A percentile compares a stretch with the other conserved stretches of the same genome.
phyloP scores from a whole-genome alignment of 2,113 vertebrate genomes.

The Aegotheles bennettii region DNA sequence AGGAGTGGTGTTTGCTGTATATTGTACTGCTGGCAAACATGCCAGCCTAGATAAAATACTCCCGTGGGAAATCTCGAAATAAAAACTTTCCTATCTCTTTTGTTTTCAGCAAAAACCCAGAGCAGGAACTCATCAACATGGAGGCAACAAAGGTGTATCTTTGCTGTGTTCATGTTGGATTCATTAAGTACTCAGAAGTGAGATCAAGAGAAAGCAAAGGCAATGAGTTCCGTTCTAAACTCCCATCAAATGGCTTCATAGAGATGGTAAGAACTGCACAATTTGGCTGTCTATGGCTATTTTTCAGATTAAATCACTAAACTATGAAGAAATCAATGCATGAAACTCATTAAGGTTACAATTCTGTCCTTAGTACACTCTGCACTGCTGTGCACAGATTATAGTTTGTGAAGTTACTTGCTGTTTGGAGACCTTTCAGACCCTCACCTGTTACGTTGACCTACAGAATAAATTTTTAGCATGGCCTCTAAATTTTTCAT shows the following conservation, averaged over 20 bases:
- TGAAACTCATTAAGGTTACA: not conserved
- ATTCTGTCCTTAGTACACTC: not conserved
- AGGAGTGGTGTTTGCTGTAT: not conserved
- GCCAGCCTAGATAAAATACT: not conserved
- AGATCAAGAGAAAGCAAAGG: not conserved
- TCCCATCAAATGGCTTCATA: not conserved
- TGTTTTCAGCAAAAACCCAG: not conserved
- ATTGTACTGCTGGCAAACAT: not conserved
- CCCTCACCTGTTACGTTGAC: not conserved
- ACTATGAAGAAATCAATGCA: not conserved
- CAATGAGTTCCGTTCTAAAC: not conserved
- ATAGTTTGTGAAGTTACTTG: not conserved
- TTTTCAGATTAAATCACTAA: not conserved
- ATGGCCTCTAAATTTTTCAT: not conserved
- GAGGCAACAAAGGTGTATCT: not conserved
- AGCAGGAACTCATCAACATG: not conserved
- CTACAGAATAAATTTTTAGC: not conserved
- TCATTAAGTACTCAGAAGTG: not conserved
- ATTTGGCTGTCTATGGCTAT: not conserved
- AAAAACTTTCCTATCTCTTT: not conserved
- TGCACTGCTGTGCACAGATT: not conserved
- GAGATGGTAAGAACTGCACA: not conserved
- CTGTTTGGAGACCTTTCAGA: not conserved
- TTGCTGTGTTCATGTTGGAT: not conserved
- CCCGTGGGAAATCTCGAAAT: not conserved